These are phyloP conservation scores for Scleropages formosus DNA, from an alignment of 2,797 vertebrate species.

Conservation along the genomic window DNA sequence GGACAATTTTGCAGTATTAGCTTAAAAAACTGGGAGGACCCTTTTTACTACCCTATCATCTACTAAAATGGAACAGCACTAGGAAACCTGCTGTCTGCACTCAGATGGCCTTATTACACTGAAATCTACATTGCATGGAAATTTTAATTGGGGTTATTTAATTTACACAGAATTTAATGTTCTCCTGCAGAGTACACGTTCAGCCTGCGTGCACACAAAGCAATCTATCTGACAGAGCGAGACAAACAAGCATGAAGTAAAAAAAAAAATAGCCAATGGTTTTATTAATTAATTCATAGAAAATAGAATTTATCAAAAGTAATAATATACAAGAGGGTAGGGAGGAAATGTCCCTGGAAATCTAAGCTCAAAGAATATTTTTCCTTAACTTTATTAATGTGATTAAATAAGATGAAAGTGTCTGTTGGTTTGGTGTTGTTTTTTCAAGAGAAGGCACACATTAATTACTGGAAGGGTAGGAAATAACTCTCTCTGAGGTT, in stretches of 20 bases:
- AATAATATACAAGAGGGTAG: not conserved
- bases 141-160: slow-evolving; percentile 15
- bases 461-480: not conserved
- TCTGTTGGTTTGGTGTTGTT: not conserved
- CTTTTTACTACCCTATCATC: not conserved
- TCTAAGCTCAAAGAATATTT: not conserved
- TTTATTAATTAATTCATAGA: too few species aligned
- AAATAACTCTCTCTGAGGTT: not conserved
- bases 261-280: not conserved
- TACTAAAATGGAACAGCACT: not conserved
- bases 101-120: not conserved
- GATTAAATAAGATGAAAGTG: not conserved
- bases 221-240: not conserved
- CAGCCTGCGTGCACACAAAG: not conserved
- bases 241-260: not conserved
- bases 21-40: not conserved
- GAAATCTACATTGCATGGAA: not conserved
- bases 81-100: not conserved
- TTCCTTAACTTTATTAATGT: not conserved
- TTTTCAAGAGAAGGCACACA: not conserved
- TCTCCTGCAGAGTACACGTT: slow-evolving; percentile 1
- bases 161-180: not conserved
- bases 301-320: not conserved
- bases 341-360: not conserved
- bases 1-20: too few species aligned